Percentiles rank a stretch among this genome's conserved stretches.
Evolutionary conservation across 92 coral and sea anemone genomes (phyloP).

Genomic region (Porites evermanni): DNA sequence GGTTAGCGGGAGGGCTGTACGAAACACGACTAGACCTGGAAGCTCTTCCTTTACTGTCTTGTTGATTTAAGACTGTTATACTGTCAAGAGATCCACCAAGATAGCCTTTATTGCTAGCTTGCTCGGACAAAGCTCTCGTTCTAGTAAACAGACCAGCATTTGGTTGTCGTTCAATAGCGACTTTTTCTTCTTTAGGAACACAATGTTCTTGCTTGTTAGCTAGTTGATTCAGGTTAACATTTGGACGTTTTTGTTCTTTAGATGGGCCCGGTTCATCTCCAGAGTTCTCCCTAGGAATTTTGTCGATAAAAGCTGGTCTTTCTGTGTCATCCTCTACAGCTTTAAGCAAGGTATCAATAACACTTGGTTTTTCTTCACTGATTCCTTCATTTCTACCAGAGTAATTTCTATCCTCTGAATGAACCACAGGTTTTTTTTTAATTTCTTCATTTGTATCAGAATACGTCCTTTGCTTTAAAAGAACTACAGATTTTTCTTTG

Average conservation of each 20-base stretch:
- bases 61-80: conserved; percentile 9
- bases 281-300: background rate
- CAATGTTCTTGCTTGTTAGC: background rate
- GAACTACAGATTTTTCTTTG: conserved; percentile 20
- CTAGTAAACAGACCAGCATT: background rate
- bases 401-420: too few relatives aligned
- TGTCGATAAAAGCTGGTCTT: background rate
- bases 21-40: background rate
- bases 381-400: background rate
- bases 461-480: background rate
- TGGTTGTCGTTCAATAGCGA: background rate
- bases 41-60: background rate
- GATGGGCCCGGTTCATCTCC: background rate
- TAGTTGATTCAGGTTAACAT: background rate
- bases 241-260: background rate
- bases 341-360: too few relatives aligned
- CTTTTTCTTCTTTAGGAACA: background rate
- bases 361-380: conserved; percentile 25
- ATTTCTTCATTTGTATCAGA: background rate
- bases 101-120: background rate
- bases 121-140: conserved; percentile 22
- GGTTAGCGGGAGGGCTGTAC: conserved; percentile 15
- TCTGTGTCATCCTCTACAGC: background rate
- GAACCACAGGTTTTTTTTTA: conserved; percentile 13
- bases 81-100: conserved; percentile 34